phyloP scores from a whole-genome alignment of 2,797 vertebrate species.

The Gymnodraco acuticeps region DNA sequence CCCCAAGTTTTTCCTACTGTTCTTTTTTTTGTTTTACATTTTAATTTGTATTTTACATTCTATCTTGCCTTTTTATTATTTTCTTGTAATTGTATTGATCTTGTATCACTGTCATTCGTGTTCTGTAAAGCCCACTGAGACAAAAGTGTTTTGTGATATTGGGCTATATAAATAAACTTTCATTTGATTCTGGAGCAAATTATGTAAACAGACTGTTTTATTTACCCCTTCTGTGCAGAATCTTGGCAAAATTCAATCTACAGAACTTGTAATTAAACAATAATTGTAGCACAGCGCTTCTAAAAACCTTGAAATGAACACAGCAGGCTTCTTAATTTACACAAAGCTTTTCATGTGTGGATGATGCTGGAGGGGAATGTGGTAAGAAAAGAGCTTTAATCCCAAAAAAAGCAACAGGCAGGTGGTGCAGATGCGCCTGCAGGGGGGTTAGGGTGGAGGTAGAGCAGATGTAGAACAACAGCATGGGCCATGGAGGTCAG shows the following conservation, averaged over 20 bases:
- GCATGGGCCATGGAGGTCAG: constrained; percentile 47
- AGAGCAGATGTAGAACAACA: constrained; percentile 67
- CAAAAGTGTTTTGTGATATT: too few relatives aligned
- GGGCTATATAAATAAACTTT: too few relatives aligned
- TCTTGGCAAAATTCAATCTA: constrained; percentile 34
- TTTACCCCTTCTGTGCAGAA: constrained; percentile 30
- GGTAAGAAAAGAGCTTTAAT: constrained; percentile 18
- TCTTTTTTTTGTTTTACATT: too few relatives aligned
- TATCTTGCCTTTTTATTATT: too few relatives aligned
- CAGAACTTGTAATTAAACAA: constrained; percentile 47
- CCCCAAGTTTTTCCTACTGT: too few relatives aligned
- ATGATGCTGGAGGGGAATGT: constrained; percentile 4
- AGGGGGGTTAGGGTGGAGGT: constrained; percentile 26
- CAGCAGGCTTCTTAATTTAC: constrained; percentile 28
- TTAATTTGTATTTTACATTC: too few relatives aligned
- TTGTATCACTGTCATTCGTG: too few relatives aligned
- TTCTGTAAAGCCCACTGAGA: too few relatives aligned
- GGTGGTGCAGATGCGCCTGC: constrained; percentile 45
- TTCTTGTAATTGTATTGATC: too few relatives aligned
- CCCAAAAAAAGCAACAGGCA: constrained; percentile 25
- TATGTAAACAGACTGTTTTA: constrained; percentile 27
- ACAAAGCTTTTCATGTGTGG: constrained; percentile 34
- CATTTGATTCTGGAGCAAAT: constrained; percentile 15
- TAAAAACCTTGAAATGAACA: constrained; percentile 34
- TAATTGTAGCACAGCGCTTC: constrained; percentile 18